A percentile compares a stretch with the other conserved stretches of the same genome.
These are phyloP conservation scores for Chelonus insularis DNA, from an alignment of 1,140 invertebrate species.

Conservation along the genomic window DNA sequence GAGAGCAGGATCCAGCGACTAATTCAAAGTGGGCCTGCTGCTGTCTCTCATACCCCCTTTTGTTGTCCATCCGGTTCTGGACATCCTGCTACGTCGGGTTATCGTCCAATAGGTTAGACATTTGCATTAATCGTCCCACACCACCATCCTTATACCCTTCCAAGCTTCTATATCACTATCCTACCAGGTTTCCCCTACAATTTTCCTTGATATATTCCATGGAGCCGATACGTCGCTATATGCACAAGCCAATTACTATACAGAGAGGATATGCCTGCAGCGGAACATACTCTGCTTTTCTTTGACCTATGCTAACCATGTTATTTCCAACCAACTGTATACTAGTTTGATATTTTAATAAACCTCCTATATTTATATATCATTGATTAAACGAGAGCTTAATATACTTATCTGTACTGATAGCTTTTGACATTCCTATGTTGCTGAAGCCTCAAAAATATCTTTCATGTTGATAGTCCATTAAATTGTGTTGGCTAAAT, in stretches of 20 bases:
- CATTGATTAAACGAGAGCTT: too few relatives aligned
- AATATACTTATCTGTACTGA: too few relatives aligned
- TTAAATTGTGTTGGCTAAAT: too few relatives aligned
- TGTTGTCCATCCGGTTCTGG: constrained; percentile 15
- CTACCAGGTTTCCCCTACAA: neutral
- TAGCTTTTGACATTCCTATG: too few relatives aligned
- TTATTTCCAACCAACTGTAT: constrained; percentile 10
- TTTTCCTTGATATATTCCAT: neutral
- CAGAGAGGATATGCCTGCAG: neutral
- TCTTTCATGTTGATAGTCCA: too few relatives aligned
- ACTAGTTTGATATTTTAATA: neutral
- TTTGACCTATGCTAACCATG: constrained; percentile 9
- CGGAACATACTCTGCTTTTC: neutral
- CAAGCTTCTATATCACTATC: neutral
- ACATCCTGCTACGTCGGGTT: constrained; percentile 33
- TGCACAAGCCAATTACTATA: constrained; percentile 39
- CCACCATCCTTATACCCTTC: neutral
- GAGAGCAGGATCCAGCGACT: constrained; percentile 40
- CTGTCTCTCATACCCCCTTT: constrained; percentile 23
- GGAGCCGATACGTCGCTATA: constrained; percentile 34
- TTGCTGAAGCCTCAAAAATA: too few relatives aligned
- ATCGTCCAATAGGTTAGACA: constrained; percentile 51
- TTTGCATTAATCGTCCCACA: constrained; percentile 51
- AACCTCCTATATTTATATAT: too few relatives aligned
- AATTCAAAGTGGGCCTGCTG: constrained; percentile 48